phyloP scores from a whole-genome alignment of 2,797 vertebrate species.

The Chloroceryle inda region DNA sequence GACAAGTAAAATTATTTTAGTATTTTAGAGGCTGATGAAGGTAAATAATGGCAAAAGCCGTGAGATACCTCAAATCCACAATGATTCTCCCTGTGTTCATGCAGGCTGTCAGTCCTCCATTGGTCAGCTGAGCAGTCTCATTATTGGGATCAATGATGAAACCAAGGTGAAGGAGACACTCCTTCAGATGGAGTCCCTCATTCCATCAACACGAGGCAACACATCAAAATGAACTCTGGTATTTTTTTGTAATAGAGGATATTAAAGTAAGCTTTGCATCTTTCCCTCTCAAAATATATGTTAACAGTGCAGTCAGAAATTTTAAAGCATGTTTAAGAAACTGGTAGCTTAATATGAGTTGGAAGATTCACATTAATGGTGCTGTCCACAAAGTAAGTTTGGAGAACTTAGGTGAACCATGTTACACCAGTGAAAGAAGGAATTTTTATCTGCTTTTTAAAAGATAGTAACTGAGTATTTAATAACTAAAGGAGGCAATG shows the following conservation, averaged over 20 bases:
- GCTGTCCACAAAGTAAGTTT: background rate
- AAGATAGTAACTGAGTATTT: background rate
- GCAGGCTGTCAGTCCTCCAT: background rate
- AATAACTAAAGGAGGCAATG: background rate
- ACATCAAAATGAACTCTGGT: background rate
- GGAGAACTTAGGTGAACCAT: background rate
- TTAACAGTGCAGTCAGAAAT: background rate
- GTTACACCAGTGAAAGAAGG: background rate
- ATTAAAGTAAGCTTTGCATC: background rate
- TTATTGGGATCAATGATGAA: background rate
- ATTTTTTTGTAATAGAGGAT: background rate
- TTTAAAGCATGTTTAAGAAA: background rate
- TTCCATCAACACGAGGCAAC: background rate
- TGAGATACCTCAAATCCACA: background rate
- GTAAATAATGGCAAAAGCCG: background rate
- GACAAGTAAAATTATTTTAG: background rate
- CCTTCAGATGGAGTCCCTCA: background rate
- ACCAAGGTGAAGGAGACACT: background rate
- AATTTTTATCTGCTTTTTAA: background rate
- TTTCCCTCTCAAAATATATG: background rate
- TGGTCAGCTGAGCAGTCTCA: background rate
- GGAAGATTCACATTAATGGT: background rate
- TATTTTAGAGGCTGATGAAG: background rate
- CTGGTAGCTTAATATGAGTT: background rate
- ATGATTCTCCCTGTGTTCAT: background rate